Base-by-base conservation (phyloP, 2,113 vertebrate genomes). In the Corythornis madagascariensis region DNA sequence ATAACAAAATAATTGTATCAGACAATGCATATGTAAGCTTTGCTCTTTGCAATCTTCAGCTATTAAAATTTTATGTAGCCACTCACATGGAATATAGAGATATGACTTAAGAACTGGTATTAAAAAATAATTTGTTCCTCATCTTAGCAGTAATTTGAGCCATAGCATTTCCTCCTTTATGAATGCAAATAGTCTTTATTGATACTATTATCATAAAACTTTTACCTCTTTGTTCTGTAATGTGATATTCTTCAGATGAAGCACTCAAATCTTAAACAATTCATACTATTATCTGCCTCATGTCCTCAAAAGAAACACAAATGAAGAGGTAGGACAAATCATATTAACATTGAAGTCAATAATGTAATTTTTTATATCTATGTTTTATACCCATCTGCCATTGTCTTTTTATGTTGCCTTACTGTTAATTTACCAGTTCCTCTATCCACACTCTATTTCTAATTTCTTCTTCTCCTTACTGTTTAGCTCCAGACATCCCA, bases 41-140 rank as follows among this genome's bases (percentile, higher is more conserved):
- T 88, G 29, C n/a, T 85, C 13, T 59, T 90, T 83, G 86, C 72
- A 67, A 79, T 91, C 43, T 80, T 86, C 64, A 86, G 73, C 33
- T 91, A 65, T 83, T 80, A 80, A 72, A 80, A 94, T 89, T 89
- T 88, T 65, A 61, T 72, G 64, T 64, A 55, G n/a, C 35, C 10
- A 71, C 83, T 91, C 77, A 60, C 45, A 77, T 38, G 77, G 59
- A 89, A 76, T 64, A 18, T 26, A 86, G 33, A 0, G 6, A 60
- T 64, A 57, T 47, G 50, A 70, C 35, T 85, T 72, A 78, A 77
- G 25, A 73, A 77, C 24, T 55, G 40, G 31, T 69, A 50, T 26
- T 92, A 83, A 78, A 55, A 9, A 3, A 50, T 56, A 2, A 65
- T 50, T 87, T 91, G 9, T 65, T 89, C 20, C 55, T 65, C 29